Base-by-base conservation (phyloP, 1,140 invertebrate species). In the Pissodes strobi region DNA sequence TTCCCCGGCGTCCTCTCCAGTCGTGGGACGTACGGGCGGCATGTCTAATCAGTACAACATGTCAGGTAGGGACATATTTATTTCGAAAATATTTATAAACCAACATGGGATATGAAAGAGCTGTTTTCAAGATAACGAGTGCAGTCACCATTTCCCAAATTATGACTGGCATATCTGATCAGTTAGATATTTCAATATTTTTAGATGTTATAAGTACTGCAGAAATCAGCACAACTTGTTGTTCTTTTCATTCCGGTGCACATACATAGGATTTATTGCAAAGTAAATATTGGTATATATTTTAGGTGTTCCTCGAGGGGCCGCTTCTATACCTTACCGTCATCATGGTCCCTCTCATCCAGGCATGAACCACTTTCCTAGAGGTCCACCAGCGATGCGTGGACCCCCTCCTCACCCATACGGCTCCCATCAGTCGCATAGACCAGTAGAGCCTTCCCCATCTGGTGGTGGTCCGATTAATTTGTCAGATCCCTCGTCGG, bases 371-470 rank as follows among this genome's bases (percentile, higher is more conserved):
- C 69, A 71, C 15, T 66, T 59, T 23, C 72, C 68, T 2, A 23
- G 66, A 23, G 58, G 64, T 15, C 57, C 67, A 1, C 61, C 64
- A 30, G 62, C 61, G 15, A 25, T 57, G 13, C 51, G 58, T 53
- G 55, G 37, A 12, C 64, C 67, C 15, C 56, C 61, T 10, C 48
- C 56, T 8, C 57, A 46, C 19, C 45, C 72, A 0, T 79, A 83
- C 63, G 80, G 82, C 21, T 77, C 81, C 0, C 81, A 83, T n/a
- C n/a, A n/a, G n/a, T n/a, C n/a, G n/a, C 81, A 83, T 63, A 82
- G 82, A 69, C 79, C 82, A 1, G 75, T 85, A 78, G 83, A 85
- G 57, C 82, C 83, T 0, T 82, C 82, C 2, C 83, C 64, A 19
- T 66, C 64, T 4, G 64, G 64, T 15, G 64, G 64, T 9, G 51